A percentile compares a stretch with the other conserved stretches of the same genome.
Evolutionary conservation across 1,140 invertebrate species (phyloP).

Genomic region (Achatina immaculata): DNA sequence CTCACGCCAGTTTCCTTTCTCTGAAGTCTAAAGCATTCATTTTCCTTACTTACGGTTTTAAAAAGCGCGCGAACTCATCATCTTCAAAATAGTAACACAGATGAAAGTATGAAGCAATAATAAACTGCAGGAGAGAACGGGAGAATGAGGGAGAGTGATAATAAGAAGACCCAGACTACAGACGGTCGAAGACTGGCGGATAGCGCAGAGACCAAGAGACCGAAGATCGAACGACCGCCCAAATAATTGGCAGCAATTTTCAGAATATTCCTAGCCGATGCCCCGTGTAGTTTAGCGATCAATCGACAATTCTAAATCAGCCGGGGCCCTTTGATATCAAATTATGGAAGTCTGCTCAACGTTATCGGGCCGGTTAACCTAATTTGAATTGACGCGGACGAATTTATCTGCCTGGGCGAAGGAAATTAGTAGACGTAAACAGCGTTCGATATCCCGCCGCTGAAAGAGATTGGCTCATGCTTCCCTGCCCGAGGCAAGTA

Average conservation of each 20-base stretch:
- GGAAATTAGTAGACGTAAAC: constrained; percentile 38
- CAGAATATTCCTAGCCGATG: background rate
- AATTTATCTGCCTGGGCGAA: constrained; percentile 27
- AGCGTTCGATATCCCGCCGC: constrained; percentile 18
- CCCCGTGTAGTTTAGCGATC: constrained; percentile 18
- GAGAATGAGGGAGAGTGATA: constrained; percentile 24
- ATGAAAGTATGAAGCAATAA: too few relatives aligned
- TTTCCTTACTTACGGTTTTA: too few relatives aligned
- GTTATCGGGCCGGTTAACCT: constrained; percentile 32
- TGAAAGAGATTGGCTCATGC: constrained; percentile 15
- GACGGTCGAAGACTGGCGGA: background rate
- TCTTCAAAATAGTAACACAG: too few relatives aligned
- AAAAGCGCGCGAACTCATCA: too few relatives aligned
- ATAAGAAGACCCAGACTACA: background rate
- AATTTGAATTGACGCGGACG: constrained; percentile 35
- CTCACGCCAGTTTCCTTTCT: too few relatives aligned
- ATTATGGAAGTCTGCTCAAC: constrained; percentile 34
- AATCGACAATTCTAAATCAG: constrained; percentile 35
- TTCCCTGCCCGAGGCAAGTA: background rate
- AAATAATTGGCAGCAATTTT: constrained; percentile 16
- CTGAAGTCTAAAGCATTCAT: too few relatives aligned
- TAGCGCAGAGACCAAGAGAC: background rate
- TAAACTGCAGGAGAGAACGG: constrained; percentile 17
- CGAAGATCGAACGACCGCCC: background rate
- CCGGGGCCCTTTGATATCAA: constrained; percentile 31